Percentiles rank a stretch among this genome's conserved stretches.
Conservation (phyloP, 2,113 vertebrate genomes). For the Athene cunicularia region DNA sequence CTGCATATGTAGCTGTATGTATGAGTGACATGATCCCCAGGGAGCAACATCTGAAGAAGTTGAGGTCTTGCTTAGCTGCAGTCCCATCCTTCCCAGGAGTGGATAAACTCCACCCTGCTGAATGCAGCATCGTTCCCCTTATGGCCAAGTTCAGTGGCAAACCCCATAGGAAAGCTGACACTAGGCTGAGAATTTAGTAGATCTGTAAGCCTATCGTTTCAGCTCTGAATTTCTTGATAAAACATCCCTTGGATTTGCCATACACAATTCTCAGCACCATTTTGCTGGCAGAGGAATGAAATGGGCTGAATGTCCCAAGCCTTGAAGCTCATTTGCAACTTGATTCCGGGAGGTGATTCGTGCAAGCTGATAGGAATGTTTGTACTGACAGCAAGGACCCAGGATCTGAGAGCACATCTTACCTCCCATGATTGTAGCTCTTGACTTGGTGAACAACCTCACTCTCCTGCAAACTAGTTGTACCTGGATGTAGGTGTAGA, state of each 20-base stretch:
- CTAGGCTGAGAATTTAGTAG: neutral
- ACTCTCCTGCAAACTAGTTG: neutral
- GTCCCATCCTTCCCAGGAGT: neutral
- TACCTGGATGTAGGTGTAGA: neutral
- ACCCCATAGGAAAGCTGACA: neutral
- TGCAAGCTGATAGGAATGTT: neutral
- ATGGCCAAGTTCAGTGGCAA: neutral
- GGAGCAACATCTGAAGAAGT: neutral
- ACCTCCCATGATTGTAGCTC: neutral
- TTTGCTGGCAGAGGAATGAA: neutral
- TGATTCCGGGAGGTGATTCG: neutral
- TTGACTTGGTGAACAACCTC: neutral
- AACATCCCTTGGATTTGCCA: neutral
- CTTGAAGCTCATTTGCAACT: neutral
- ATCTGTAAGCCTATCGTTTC: neutral
- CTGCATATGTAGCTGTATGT: fast-evolving
- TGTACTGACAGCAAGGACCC: neutral
- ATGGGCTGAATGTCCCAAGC: neutral
- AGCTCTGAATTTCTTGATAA: neutral
- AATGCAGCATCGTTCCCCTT: neutral
- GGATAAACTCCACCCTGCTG: neutral
- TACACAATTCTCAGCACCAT: neutral
- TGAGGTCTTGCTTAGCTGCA: neutral
- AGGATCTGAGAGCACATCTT: neutral
- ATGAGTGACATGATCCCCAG: neutral